A percentile compares a stretch with the other conserved stretches of the same genome.
These are phyloP conservation scores for Siniperca obscura DNA, from an alignment of 2,797 vertebrate genomes.

Conservation along the genomic window DNA sequence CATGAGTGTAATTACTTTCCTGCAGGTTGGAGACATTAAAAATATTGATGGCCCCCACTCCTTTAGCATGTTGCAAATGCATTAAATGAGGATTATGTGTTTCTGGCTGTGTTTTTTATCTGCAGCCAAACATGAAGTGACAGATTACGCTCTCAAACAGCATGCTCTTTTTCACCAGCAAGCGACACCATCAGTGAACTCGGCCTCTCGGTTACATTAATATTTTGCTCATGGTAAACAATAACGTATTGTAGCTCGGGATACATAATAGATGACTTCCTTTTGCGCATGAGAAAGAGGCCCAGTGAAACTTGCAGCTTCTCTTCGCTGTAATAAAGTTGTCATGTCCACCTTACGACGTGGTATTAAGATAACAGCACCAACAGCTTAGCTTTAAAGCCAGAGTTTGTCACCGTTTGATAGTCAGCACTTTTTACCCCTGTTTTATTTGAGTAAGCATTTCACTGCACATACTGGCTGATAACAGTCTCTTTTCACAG, in stretches of 20 bases:
- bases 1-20: slow-evolving; percentile 33
- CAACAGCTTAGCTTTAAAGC: slow-evolving; percentile 34
- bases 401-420: slow-evolving; percentile 25
- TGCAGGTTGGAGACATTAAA: slow-evolving; percentile 28
- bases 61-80: not conserved
- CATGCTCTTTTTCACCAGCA: slow-evolving; percentile 3
- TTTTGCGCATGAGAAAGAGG: slow-evolving; percentile 5
- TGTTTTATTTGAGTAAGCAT: slow-evolving; percentile 50
- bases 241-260: slow-evolving; percentile 1
- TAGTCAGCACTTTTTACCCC: slow-evolving; percentile 46
- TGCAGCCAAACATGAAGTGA: slow-evolving; percentile 7
- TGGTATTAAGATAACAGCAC: slow-evolving; percentile 28
- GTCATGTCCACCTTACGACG: slow-evolving; percentile 34
- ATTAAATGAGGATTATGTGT: slow-evolving; percentile 12
- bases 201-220: slow-evolving; percentile 2
- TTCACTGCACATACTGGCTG: slow-evolving; percentile 12
- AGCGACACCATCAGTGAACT: not conserved
- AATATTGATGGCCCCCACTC: slow-evolving; percentile 15
- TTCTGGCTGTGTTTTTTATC: not conserved
- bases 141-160: slow-evolving; percentile 4
- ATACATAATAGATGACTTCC: slow-evolving; percentile 36
- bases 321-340: slow-evolving; percentile 24
- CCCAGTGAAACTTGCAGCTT: slow-evolving; percentile 6
- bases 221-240: slow-evolving; percentile 11
- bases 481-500: slow-evolving; percentile 16